Percentiles rank a stretch among this genome's conserved stretches.
Evolutionary conservation across 2,888 invertebrate species (phyloP).

Genomic region (Thereva unica): DNA sequence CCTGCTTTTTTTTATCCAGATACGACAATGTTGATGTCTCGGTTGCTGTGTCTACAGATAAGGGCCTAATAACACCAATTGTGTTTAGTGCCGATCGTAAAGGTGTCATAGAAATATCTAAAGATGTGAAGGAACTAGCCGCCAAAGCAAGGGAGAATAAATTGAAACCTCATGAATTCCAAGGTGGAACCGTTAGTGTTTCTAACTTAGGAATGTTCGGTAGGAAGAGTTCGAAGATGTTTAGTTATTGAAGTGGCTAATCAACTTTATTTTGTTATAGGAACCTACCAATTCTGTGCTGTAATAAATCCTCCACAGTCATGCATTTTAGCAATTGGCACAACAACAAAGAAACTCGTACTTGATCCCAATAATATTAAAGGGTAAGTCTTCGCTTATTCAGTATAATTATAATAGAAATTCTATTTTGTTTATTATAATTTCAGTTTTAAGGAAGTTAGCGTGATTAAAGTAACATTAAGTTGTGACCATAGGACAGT

Average conservation of each 20-base stretch:
- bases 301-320: constrained; percentile 97
- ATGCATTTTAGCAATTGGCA: constrained; percentile 89
- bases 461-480: constrained; percentile 86
- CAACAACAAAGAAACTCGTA: constrained; percentile 74
- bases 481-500: constrained; percentile 97
- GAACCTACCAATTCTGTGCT: constrained; percentile 85
- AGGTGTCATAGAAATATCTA: constrained; percentile 82
- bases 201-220: constrained; percentile 96
- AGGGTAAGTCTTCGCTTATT: constrained; percentile 64
- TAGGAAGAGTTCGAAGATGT: constrained; percentile 47
- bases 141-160: constrained; percentile 86
- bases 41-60: constrained; percentile 94
- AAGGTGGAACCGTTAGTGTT: constrained; percentile 93
- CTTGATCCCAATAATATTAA: constrained; percentile 71
- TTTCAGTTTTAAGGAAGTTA: constrained; percentile 71
- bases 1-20: constrained; percentile 57
- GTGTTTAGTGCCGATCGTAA: constrained; percentile 88
- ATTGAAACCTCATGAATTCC: constrained; percentile 91
- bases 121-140: constrained; percentile 78
- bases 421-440: constrained; percentile 38
- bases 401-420: constrained; percentile 30
- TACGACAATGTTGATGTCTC: constrained; percentile 92
- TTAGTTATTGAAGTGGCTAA: background rate
- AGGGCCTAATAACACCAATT: constrained; percentile 96
- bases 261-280: constrained; percentile 54